Conservation (phyloP, 2,797 vertebrate genomes). For the Sylvilagus floridanus region DNA sequence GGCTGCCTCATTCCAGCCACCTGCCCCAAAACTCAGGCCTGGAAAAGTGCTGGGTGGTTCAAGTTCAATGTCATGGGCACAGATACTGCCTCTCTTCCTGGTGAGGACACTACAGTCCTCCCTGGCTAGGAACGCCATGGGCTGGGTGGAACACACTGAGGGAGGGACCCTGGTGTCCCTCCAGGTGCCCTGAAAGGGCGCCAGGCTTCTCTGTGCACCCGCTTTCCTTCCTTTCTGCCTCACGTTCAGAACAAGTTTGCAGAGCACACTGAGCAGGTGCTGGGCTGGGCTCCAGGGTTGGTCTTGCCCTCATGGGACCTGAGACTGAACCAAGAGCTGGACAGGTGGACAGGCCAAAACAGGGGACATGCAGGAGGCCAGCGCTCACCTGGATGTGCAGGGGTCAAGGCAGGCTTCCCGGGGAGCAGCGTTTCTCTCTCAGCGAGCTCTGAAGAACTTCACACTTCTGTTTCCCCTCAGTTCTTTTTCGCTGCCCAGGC, state of each 20-base stretch:
- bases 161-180: background rate
- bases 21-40: background rate
- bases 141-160: background rate
- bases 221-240: background rate
- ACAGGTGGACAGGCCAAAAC: background rate
- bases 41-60: background rate
- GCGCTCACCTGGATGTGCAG: accelerated
- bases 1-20: background rate
- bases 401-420: background rate
- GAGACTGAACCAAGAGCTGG: background rate
- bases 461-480: background rate
- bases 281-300: background rate
- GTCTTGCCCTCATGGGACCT: background rate
- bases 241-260: background rate
- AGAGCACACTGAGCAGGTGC: background rate
- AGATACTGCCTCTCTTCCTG: background rate
- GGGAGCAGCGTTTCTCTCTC: background rate
- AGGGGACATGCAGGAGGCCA: background rate
- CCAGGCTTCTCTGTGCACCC: background rate
- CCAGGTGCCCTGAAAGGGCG: background rate
- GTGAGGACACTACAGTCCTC: background rate
- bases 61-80: background rate
- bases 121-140: background rate
- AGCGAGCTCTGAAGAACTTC: no score
- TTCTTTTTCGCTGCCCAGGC: background rate